These are phyloP conservation scores for Drosophila carrolli DNA, from an alignment of 1,140 invertebrate genomes.

Conservation along the genomic window DNA sequence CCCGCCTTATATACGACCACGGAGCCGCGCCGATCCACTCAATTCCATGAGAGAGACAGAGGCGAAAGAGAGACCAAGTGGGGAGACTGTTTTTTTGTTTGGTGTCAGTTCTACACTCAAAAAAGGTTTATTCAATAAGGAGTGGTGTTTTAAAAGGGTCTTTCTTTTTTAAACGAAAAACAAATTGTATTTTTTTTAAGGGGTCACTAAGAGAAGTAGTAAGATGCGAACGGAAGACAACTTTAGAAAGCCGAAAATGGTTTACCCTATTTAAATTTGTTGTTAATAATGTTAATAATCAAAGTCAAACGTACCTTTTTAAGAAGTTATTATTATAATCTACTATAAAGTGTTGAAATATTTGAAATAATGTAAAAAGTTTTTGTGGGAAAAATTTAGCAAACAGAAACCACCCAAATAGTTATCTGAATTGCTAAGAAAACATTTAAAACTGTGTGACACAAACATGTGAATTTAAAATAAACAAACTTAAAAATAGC, in stretches of 20 bases:
- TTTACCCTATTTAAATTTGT: not conserved
- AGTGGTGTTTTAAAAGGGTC: not conserved
- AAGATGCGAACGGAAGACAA: not conserved
- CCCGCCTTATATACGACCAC: conserved; percentile 65
- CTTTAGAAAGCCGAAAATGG: not conserved
- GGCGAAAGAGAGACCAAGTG: conserved; percentile 20
- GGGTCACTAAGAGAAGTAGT: not conserved
- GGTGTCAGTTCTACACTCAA: conserved; percentile 4
- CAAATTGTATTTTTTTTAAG: not conserved
- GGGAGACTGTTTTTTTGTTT: conserved; percentile 9
- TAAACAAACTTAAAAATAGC: not conserved
- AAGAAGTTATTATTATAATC: no score
- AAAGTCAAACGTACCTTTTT: no score
- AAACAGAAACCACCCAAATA: no score
- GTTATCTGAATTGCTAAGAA: no score
- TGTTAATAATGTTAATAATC: no score
- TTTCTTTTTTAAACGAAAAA: not conserved
- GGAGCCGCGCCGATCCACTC: conserved; percentile 10
- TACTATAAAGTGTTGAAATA: no score
- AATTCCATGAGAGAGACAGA: conserved; percentile 7
- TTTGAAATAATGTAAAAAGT: no score
- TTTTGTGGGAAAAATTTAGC: no score
- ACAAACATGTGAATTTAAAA: not conserved
- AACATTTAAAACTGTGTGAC: not conserved
- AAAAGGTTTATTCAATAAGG: not conserved